Evolutionary conservation across 2,797 vertebrate genomes (phyloP), one percentile per base, ranked within the genome.

Genomic region (Pseudochirops corinnae): DNA sequence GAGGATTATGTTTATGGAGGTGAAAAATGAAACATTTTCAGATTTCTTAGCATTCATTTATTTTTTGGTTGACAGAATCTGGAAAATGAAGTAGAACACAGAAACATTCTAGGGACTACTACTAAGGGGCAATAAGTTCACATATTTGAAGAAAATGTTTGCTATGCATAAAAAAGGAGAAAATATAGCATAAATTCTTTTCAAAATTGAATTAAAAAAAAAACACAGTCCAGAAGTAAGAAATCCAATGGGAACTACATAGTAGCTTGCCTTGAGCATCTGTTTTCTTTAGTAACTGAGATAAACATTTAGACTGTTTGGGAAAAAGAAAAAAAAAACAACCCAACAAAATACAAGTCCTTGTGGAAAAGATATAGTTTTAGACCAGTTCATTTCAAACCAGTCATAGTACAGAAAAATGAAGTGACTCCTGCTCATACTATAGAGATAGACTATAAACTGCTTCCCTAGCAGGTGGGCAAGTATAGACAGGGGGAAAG

Each of bases 11-110:
- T 96, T 90, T 58, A 33, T 46, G 53, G 33, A 12, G 3, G 62
- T 67, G 21, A 82, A 55, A 92, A 52, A 53, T 62, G 53, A 94
- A 96, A n/a, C 52, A 90, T 95, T 93, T 90, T 94, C 90, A 91
- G 26, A 56, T 50, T 33, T 46, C 60, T 29, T 60, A 91, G 52
- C 57, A n/a, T 55, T 82, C 87, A 53, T 82, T 28, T 57, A 58
- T 91, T 29, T 58, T 33, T 90, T 91, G 26, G 5, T 56, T 55
- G 74, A 93, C 9, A 82, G 39, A 46, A 46, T 87, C 39, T 46
- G 21, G 24, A 46, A 87, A 87, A 87, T 46, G 24, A 82, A 87
- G 21, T 82, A 82, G 24, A 87, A 87, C 39, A 87, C 21, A 87
- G 39, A 12, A 87, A 87, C 39, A 26, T 50, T 46, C 21, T 50